Base-by-base conservation (phyloP, 2,797 vertebrate species). In the Fringilla coelebs region DNA sequence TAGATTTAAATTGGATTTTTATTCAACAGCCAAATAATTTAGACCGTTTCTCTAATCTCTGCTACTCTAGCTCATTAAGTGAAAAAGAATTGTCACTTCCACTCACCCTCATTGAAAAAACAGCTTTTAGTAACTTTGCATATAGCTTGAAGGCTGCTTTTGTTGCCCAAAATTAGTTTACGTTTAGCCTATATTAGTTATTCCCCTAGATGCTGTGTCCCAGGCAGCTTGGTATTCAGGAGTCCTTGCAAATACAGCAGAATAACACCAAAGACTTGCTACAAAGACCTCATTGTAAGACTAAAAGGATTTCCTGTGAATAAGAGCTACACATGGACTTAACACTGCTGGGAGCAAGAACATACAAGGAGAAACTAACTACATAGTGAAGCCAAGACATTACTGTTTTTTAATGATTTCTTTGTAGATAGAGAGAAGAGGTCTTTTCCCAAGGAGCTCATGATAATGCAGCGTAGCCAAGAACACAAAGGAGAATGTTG, bases 231-330 rank as follows among this genome's bases (percentile, higher is more conserved):
- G 0, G 76, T 73, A 94, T 96, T 96, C 93, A 96, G 28, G 79
- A 94, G 60, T 88, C 92, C 89, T 96, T 94, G 91, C 94, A 96
- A 96, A 96, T 93, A 91, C 82, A 88, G 85, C 91, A 93, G 88
- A 97, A 94, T 91, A 96, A 92, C 85, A 97, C 91, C 94, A 96
- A 94, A 96, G 95, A 87, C 49, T 83, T 80, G 89, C 88, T 91
- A 95, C 93, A 96, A 94, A 96, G 88, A 61, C 88, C 63, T 95
- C 77, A 95, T 95, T 95, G 93, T 94, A 94, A 90, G 80, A 91
- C 96, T 95, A 96, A 96, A 96, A 94, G 95, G 91, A 94, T 96
- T 96, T 96, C 91, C 92, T 92, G 91, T 94, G 94, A 96, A 96
- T 96, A 78, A 96, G 92, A 91, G 83, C 85, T 96, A 97, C 89